Evolutionary conservation across 2,797 vertebrate genomes (phyloP).

Genomic region (Hemibagrus guttatus): DNA sequence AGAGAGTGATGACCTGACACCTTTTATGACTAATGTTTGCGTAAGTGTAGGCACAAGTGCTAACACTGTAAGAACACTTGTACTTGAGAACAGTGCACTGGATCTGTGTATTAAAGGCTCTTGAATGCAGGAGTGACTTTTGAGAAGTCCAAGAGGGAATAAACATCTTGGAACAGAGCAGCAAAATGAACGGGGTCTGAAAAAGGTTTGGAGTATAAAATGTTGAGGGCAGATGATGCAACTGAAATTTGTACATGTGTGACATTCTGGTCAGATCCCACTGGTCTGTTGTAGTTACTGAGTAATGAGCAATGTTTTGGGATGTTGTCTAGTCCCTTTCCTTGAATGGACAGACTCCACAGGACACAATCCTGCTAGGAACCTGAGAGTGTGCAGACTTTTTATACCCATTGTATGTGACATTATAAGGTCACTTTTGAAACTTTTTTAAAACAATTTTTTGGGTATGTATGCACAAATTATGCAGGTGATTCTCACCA

Average conservation of each 20-base stretch:
- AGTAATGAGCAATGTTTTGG: neutral
- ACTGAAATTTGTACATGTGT: neutral
- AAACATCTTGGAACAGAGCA: neutral
- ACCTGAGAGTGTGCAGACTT: neutral
- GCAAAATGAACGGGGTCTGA: neutral
- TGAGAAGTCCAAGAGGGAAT: neutral
- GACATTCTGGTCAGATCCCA: neutral
- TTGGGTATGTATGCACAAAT: neutral
- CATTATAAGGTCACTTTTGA: too few relatives aligned
- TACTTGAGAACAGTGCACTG: neutral
- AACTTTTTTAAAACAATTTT: neutral
- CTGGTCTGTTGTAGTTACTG: slow-evolving; percentile 5
- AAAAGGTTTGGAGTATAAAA: neutral
- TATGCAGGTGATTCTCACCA: neutral
- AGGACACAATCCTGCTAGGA: neutral
- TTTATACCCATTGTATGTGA: too few relatives aligned
- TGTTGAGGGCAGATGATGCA: neutral
- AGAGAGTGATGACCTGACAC: neutral
- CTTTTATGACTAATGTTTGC: neutral
- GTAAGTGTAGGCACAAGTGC: neutral
- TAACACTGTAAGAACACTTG: neutral
- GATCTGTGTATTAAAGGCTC: neutral
- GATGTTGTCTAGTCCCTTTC: neutral
- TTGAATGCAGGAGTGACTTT: neutral
- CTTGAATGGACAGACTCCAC: neutral